Percentiles rank a stretch among this genome's conserved stretches.
Evolutionary conservation across 2,113 vertebrate genomes (phyloP).

Genomic region (Microtus oregoni): DNA sequence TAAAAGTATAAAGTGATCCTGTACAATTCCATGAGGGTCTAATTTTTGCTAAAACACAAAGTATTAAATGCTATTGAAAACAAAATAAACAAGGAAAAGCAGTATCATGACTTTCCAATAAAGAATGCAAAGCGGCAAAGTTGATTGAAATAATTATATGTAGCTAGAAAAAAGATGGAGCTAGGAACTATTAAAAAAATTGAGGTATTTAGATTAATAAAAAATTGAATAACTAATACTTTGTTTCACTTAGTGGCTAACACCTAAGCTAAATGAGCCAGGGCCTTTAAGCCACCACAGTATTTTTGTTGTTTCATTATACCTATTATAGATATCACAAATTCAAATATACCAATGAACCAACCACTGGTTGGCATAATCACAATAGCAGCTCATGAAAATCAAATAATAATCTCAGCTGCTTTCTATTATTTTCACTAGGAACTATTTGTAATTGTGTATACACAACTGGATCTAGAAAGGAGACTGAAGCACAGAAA

Average conservation of each 20-base stretch:
- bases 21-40: background rate
- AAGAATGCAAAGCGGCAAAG: background rate
- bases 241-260: background rate
- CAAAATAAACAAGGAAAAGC: slow-evolving; percentile 25
- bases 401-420: background rate
- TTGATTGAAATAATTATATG: slow-evolving; percentile 8
- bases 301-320: background rate
- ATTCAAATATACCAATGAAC: background rate
- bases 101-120: background rate
- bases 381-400: background rate
- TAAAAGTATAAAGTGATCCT: background rate
- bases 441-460: background rate
- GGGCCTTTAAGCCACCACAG: background rate
- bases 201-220: background rate
- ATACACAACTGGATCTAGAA: background rate
- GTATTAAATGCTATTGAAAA: slow-evolving; percentile 16
- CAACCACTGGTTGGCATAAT: background rate
- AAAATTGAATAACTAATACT: background rate
- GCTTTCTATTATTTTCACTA: slow-evolving; percentile 23
- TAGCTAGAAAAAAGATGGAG: background rate
- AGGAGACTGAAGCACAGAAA: slow-evolving; percentile 2
- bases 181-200: background rate
- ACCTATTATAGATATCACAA: background rate
- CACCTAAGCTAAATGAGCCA: background rate
- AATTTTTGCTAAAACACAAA: slow-evolving; percentile 28